These are phyloP conservation scores for Nematopogon swammerdamellus DNA, from an alignment of 2,888 invertebrate species.

Conservation along the genomic window DNA sequence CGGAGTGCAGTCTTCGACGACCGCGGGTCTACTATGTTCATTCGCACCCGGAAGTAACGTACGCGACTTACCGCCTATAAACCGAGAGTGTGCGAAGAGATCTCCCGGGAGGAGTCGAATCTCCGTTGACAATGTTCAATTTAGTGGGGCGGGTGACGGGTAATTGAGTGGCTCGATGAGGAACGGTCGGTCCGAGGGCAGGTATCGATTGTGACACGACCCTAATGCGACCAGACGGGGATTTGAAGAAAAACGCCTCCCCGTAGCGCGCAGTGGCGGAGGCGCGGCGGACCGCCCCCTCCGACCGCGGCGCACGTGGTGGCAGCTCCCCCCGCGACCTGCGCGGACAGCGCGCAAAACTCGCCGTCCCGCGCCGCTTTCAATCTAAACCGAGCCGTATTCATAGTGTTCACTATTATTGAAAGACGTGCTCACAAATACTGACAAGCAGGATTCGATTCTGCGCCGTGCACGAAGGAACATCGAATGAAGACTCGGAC, in stretches of 20 bases:
- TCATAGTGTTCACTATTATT: background rate
- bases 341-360: background rate
- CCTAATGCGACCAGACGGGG: background rate
- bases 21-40: no score
- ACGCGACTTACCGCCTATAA: no score
- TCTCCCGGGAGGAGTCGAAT: no score
- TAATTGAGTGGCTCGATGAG: no score
- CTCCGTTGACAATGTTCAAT: no score
- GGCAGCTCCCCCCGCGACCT: slow-evolving; percentile 11
- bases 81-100: no score
- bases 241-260: background rate
- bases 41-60: no score
- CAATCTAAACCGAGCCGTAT: background rate
- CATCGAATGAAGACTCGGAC: no score
- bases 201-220: slow-evolving; percentile 1
- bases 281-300: slow-evolving; percentile 17
- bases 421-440: background rate
- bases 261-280: background rate
- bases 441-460: background rate
- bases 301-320: slow-evolving; percentile 14
- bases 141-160: no score
- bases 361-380: slow-evolving; percentile 1
- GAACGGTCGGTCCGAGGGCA: background rate
- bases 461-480: background rate
- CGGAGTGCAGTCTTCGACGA: no score